Evolutionary conservation across 1,140 invertebrate species (phyloP).

Genomic region (Medauroidea extradentata): DNA sequence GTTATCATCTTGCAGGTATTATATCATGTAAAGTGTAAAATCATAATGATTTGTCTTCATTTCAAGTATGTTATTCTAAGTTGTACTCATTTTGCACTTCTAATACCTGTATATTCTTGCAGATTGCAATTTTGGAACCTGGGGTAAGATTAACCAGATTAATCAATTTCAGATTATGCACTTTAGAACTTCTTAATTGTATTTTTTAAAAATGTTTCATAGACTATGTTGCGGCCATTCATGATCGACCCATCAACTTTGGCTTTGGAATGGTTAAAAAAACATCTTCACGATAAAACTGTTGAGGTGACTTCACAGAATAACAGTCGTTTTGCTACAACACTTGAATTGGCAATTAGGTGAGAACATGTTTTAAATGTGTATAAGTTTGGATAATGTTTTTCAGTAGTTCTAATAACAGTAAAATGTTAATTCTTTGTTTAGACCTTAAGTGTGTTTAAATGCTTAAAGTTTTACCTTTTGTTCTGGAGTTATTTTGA

Average conservation of each 20-base stretch:
- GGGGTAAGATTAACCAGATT: slow-evolving; percentile 12
- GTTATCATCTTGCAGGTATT: slow-evolving; percentile 70
- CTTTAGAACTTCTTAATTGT: slow-evolving; percentile 40
- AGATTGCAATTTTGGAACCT: slow-evolving; percentile 15
- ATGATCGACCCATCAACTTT: slow-evolving; percentile 86
- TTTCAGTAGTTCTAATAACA: too few relatives aligned
- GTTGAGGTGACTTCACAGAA: slow-evolving; percentile 74
- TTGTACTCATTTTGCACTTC: neutral
- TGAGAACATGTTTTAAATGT: slow-evolving; percentile 31
- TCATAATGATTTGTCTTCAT: too few relatives aligned
- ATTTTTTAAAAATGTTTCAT: too few relatives aligned
- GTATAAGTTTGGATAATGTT: too few relatives aligned
- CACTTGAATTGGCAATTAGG: slow-evolving; percentile 79
- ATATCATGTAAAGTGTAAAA: neutral
- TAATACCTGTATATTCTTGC: neutral
- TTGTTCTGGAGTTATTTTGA: too few relatives aligned
- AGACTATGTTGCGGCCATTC: slow-evolving; percentile 60
- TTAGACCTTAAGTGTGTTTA: too few relatives aligned
- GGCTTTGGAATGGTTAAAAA: slow-evolving; percentile 77
- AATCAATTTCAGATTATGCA: too few relatives aligned
- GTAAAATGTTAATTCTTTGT: too few relatives aligned
- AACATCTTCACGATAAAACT: slow-evolving; percentile 57
- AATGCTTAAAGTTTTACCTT: too few relatives aligned
- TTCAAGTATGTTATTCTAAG: neutral
- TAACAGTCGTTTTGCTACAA: slow-evolving; percentile 54